Conservation (phyloP, 2,797 vertebrate genomes). For the Hypotaenidia philippensis region DNA sequence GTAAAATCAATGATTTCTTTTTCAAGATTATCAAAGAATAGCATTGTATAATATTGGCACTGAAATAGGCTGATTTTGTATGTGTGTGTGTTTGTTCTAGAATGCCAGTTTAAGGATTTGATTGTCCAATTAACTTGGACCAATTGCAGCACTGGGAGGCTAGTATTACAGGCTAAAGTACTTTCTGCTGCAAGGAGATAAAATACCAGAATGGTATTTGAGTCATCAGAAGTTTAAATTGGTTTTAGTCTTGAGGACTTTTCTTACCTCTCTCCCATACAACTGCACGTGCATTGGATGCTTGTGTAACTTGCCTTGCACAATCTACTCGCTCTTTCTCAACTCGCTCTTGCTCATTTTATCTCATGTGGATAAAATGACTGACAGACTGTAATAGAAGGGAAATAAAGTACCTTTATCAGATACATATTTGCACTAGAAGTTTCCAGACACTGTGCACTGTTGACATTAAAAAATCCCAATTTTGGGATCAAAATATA, state of each 20-base stretch:
- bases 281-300: background rate
- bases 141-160: background rate
- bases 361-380: background rate
- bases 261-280: background rate
- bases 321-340: background rate
- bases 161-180: background rate
- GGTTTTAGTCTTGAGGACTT: background rate
- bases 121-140: background rate
- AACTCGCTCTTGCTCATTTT: background rate
- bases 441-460: background rate
- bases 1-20: background rate
- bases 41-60: background rate
- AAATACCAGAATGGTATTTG: background rate
- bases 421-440: background rate
- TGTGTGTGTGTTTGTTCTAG: background rate
- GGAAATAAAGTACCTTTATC: background rate
- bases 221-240: slow-evolving; percentile 3
- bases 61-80: background rate
- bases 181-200: background rate
- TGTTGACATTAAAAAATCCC: background rate
- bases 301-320: background rate
- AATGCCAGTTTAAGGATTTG: background rate
- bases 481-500: background rate
- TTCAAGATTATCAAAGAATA: background rate
- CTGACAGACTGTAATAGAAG: background rate